Percentiles rank a stretch among this genome's conserved stretches.
phyloP scores from a whole-genome alignment of 1,140 invertebrate species.

The Penaeus vannamei region DNA sequence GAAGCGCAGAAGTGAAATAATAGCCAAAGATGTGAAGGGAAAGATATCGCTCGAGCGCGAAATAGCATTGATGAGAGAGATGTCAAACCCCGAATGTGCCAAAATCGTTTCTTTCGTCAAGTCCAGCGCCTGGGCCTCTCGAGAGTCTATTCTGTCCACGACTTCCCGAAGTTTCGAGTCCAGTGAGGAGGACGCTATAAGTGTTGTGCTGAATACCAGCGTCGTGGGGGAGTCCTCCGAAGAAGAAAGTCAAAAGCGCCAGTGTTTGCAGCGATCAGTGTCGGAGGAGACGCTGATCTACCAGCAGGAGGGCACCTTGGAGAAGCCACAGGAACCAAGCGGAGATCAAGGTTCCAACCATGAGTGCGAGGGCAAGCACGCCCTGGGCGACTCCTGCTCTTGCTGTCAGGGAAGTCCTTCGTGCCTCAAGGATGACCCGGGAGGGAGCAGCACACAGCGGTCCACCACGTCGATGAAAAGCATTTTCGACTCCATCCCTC shows the following conservation, averaged over 20 bases:
- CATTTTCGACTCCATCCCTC: slow-evolving; percentile 52
- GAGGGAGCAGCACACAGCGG: not conserved
- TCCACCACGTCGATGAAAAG: slow-evolving; percentile 2
- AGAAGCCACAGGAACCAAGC: not conserved
- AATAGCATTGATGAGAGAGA: not conserved
- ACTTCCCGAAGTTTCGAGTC: slow-evolving; percentile 41
- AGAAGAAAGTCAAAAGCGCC: not conserved
- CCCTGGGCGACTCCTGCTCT: not conserved
- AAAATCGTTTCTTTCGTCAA: slow-evolving; percentile 52
- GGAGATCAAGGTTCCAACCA: not conserved
- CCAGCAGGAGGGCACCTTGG: slow-evolving; percentile 31
- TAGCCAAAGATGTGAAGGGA: slow-evolving; percentile 12
- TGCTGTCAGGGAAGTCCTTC: not conserved
- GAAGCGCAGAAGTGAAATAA: slow-evolving; percentile 8
- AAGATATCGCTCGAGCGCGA: slow-evolving; percentile 11
- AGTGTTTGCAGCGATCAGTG: slow-evolving; percentile 35
- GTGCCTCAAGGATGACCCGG: not conserved
- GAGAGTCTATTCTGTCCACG: slow-evolving; percentile 36
- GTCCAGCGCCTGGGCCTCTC: slow-evolving; percentile 49
- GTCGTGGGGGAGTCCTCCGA: slow-evolving; percentile 18
- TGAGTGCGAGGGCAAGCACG: slow-evolving; percentile 1
- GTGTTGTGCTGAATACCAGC: slow-evolving; percentile 24
- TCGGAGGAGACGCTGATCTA: slow-evolving; percentile 57
- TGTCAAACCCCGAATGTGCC: slow-evolving; percentile 20
- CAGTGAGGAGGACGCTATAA: slow-evolving; percentile 40